Base-by-base conservation (phyloP, 2,888 invertebrate species). In the Eupeodes luniger region DNA sequence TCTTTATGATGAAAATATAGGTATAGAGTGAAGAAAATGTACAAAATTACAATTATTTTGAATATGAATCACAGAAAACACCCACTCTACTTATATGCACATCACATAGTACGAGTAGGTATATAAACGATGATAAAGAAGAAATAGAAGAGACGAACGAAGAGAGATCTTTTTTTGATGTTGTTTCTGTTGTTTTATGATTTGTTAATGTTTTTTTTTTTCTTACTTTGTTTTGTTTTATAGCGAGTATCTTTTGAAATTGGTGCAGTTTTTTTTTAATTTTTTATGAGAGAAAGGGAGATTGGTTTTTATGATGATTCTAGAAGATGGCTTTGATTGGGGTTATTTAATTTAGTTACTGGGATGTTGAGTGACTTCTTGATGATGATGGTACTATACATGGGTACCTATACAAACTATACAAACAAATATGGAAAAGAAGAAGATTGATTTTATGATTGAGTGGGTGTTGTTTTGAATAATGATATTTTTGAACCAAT, bases 41-140 rank as follows among this genome's bases (percentile, higher is more conserved):
- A 72, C 47, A 57, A 64, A 75, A 75, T 57, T 66, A 78, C 70
- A 82, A 64, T 72, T 72, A 66, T 72, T 83, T 87, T 72, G 66
- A 75, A 80, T 87, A 83, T 87, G 86, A 87, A 87, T 87, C 86
- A 87, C 83, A 72, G 47, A 66, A 49, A 76, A 83, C 83, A 87
- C 86, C 86, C 86, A 87, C 86, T 80, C 83, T 59, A 7, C 14
- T 9, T 0, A 36, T 12, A 36, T 4, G 14, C n/a, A n/a, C 36
- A 4, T 4, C 19, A 19, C 10, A 55, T 19, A 72, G 57, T 27
- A 27, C 27, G 27, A 19, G 16, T 19, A n/a, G 57, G 12, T 11
- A 62, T 62, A 40, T 19, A 14, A 14, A 55, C 47, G 70, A 27
- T 27, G 27, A 27, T 27, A 27, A 27, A 27, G 27, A 76, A 11